A percentile compares a stretch with the other conserved stretches of the same genome.
Conservation (phyloP, 2,113 vertebrate species). For the Rattus rattus region DNA sequence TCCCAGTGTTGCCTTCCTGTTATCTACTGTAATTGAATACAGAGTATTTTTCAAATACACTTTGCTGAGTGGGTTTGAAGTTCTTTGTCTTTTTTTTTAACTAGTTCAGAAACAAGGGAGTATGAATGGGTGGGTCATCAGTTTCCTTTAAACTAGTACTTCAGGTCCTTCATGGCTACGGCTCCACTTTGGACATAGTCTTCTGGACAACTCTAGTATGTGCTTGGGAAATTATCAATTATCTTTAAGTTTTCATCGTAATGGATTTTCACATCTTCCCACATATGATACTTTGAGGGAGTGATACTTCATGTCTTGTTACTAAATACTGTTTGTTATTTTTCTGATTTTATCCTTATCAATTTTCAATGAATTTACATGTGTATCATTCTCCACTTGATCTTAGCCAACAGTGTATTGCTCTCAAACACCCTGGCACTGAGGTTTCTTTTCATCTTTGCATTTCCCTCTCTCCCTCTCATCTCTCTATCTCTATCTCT, state of each 20-base stretch:
- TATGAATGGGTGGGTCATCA: too few relatives aligned
- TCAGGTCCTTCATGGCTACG: not conserved
- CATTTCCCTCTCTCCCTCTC: not conserved
- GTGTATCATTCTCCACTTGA: not conserved
- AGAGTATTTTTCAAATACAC: not conserved
- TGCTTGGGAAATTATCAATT: not conserved
- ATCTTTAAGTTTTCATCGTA: not conserved
- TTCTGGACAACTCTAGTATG: not conserved
- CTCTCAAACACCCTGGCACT: not conserved
- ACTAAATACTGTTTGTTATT: not conserved
- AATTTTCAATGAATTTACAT: not conserved
- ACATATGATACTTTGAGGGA: not conserved
- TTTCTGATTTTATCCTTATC: not conserved
- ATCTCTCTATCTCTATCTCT: not conserved
- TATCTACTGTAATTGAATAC: not conserved
- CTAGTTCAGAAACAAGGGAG: not conserved
- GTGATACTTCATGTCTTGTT: not conserved
- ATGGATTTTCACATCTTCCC: not conserved
- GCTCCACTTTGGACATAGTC: not conserved
- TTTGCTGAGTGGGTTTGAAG: not conserved
- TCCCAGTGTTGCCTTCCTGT: not conserved
- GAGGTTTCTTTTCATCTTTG: not conserved
- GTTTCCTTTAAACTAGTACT: not conserved
- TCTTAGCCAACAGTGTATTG: not conserved
- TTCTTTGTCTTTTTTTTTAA: not conserved